Percentiles rank a stretch among this genome's conserved stretches.
Conservation (phyloP, 1,140 invertebrate genomes). For the Hylaeus anthracinus region DNA sequence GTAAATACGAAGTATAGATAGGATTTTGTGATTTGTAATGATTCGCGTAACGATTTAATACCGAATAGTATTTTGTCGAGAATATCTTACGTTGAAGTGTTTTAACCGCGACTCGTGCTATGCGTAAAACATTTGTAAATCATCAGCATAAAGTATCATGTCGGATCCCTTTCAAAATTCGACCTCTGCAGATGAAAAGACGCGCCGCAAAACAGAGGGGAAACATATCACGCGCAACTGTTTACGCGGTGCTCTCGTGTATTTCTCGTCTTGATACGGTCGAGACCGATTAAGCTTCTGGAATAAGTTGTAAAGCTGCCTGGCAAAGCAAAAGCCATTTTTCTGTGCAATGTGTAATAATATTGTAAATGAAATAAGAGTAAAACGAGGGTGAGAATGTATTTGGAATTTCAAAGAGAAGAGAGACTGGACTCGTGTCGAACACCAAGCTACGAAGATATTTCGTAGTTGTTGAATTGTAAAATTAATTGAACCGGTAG, state of each 20-base stretch:
- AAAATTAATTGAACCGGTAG: slow-evolving; percentile 31
- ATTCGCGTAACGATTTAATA: slow-evolving; percentile 8
- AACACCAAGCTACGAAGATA: slow-evolving; percentile 35
- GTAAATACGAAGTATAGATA: slow-evolving; percentile 18
- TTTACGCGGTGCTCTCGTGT: slow-evolving; percentile 57
- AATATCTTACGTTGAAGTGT: not conserved
- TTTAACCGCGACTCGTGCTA: not conserved
- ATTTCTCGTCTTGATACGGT: slow-evolving; percentile 67
- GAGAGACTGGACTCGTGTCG: slow-evolving; percentile 56
- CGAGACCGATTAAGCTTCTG: slow-evolving; percentile 67
- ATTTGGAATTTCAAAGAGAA: slow-evolving; percentile 42
- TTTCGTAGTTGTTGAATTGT: slow-evolving; percentile 35
- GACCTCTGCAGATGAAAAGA: slow-evolving; percentile 7
- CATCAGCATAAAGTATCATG: not conserved
- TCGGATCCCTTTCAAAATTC: slow-evolving; percentile 17
- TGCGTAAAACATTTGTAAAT: not conserved
- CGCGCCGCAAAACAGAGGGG: slow-evolving; percentile 39
- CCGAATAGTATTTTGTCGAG: slow-evolving; percentile 33
- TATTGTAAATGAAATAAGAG: slow-evolving; percentile 58
- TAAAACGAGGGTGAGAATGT: slow-evolving; percentile 11
- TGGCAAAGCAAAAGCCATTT: slow-evolving; percentile 51
- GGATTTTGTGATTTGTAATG: not conserved
- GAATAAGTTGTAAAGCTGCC: slow-evolving; percentile 56
- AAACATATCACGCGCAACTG: slow-evolving; percentile 71
- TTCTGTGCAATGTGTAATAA: slow-evolving; percentile 71